Conservation (phyloP, 1,140 invertebrate species). For the Phocides pigmalion region DNA sequence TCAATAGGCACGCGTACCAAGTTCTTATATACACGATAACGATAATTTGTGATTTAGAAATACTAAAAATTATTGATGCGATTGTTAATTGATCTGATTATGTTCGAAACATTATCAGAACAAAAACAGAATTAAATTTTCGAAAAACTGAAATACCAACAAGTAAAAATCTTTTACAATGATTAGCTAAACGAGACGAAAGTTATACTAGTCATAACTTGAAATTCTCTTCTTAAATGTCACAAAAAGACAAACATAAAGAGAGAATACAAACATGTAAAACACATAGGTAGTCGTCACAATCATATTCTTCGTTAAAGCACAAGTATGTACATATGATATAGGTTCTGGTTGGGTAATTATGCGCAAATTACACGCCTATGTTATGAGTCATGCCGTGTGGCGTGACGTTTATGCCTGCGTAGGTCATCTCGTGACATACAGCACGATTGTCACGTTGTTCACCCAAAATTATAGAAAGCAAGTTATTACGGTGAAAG, state of each 20-base stretch:
- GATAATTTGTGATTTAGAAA: neutral
- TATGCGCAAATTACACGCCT: slow-evolving; percentile 14
- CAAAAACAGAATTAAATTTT: too few relatives aligned
- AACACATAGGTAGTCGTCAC: neutral
- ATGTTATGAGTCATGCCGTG: slow-evolving; percentile 1
- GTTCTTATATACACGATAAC: neutral
- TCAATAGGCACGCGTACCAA: neutral
- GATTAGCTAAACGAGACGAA: too few relatives aligned
- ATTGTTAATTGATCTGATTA: too few relatives aligned
- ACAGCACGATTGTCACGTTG: slow-evolving; percentile 41
- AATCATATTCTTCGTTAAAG: neutral
- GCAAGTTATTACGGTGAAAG: slow-evolving; percentile 69
- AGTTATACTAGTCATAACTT: too few relatives aligned
- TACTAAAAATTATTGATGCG: too few relatives aligned
- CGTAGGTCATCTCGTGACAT: slow-evolving; percentile 17
- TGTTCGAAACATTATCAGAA: too few relatives aligned
- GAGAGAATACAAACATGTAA: neutral
- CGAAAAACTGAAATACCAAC: too few relatives aligned
- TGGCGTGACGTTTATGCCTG: slow-evolving; percentile 8
- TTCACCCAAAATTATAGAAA: slow-evolving; percentile 64
- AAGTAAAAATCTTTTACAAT: too few relatives aligned
- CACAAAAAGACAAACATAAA: neutral
- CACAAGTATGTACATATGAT: neutral
- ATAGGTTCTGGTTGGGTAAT: slow-evolving; percentile 20
- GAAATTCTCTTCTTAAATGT: neutral